phyloP scores from a whole-genome alignment of 1,140 invertebrate genomes.

The Nixonia krombeini region DNA sequence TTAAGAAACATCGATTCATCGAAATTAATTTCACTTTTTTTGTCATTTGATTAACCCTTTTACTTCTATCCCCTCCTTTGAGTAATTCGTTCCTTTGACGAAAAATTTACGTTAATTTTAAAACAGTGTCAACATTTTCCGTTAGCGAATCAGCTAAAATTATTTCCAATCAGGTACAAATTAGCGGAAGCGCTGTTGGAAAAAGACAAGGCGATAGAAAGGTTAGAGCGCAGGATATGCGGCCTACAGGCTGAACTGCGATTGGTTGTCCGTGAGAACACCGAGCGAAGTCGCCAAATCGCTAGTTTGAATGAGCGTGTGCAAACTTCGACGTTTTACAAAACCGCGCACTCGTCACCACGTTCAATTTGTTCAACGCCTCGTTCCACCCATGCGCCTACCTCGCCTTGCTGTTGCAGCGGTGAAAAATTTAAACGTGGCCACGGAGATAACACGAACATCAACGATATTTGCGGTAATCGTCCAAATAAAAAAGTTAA shows the following conservation, averaged over 20 bases:
- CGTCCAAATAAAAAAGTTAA: too few relatives aligned
- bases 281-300: slow-evolving; percentile 51
- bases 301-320: slow-evolving; percentile 46
- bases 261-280: slow-evolving; percentile 61
- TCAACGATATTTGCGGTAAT: too few relatives aligned
- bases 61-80: too few relatives aligned
- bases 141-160: neutral
- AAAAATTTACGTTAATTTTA: too few relatives aligned
- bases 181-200: slow-evolving; percentile 69
- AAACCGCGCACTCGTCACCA: slow-evolving; percentile 13
- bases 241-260: slow-evolving; percentile 69
- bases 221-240: slow-evolving; percentile 67
- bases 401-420: too few relatives aligned
- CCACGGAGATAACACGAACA: too few relatives aligned
- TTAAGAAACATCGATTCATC: too few relatives aligned
- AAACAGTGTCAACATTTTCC: too few relatives aligned
- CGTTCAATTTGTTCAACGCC: neutral
- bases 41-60: too few relatives aligned
- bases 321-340: slow-evolving; percentile 25
- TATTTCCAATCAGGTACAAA: slow-evolving; percentile 64
- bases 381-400: neutral
- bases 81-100: too few relatives aligned
- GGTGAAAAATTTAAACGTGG: too few relatives aligned
- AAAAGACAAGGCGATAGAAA: slow-evolving; percentile 69
- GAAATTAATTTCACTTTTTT: too few relatives aligned